Evolutionary conservation across 2,797 vertebrate genomes (phyloP).

Genomic region (Diglossa cyanea): DNA sequence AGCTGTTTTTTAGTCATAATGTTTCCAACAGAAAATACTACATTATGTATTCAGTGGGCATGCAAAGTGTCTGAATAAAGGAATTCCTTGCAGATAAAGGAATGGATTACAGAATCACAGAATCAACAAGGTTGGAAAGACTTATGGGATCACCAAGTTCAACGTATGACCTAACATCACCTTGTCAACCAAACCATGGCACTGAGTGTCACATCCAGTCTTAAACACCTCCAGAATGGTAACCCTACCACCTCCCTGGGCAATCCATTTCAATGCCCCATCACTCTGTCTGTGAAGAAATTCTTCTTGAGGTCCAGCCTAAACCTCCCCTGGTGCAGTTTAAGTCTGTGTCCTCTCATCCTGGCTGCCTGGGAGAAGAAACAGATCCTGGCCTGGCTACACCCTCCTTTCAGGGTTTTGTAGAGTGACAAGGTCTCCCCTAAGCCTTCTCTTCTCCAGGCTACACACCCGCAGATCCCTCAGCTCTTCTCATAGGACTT

Average conservation of each 20-base stretch:
- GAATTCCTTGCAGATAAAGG: background rate
- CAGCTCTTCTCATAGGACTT: background rate
- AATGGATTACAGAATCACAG: background rate
- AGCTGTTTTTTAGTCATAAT: background rate
- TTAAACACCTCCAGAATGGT: rapidly evolving
- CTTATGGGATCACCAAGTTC: background rate
- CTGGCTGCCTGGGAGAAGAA: background rate
- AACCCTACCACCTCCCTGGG: background rate
- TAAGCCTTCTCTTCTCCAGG: background rate
- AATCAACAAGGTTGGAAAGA: background rate
- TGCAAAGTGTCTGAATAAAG: background rate
- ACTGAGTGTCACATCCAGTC: background rate
- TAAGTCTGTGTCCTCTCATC: background rate
- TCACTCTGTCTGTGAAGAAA: background rate
- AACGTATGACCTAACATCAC: background rate
- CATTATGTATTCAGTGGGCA: background rate
- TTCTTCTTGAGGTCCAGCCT: background rate
- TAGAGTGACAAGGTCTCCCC: no score
- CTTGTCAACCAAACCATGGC: background rate
- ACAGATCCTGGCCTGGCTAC: rapidly evolving
- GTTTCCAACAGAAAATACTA: background rate
- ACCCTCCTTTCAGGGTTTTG: no score
- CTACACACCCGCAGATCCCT: background rate
- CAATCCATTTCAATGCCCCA: background rate
- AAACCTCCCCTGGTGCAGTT: rapidly evolving